Percentiles rank a stretch among this genome's conserved stretches.
phyloP scores from a whole-genome alignment of 2,113 vertebrate species.

The Cervus canadensis region DNA sequence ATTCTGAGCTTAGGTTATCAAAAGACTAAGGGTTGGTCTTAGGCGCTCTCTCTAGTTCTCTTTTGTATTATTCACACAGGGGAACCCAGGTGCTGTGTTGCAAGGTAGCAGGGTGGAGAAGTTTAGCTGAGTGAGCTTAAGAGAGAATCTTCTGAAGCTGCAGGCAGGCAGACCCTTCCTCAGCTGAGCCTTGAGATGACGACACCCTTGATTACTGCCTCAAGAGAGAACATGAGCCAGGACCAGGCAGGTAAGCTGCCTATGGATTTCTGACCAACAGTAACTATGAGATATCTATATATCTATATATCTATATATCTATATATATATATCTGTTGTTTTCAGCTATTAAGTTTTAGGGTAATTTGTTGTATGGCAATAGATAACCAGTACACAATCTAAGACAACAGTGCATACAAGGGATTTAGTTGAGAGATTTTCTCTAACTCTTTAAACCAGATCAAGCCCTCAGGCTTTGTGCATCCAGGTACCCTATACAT shows the following conservation, averaged over 20 bases:
- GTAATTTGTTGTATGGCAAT: neutral
- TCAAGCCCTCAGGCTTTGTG: neutral
- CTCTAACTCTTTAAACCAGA: neutral
- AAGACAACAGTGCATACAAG: neutral
- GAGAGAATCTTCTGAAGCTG: neutral
- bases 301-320: too few relatives aligned
- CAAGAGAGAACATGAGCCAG: neutral
- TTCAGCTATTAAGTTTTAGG: neutral
- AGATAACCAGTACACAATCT: neutral
- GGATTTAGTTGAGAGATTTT: neutral
- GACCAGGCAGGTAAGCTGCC: neutral
- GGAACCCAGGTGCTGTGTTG: neutral
- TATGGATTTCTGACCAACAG: neutral
- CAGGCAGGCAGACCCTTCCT: neutral
- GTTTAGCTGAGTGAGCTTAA: neutral
- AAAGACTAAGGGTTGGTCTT: neutral
- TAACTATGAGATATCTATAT: neutral
- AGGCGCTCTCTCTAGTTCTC: neutral
- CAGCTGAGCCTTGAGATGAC: neutral
- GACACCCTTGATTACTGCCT: neutral
- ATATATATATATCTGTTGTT: neutral
- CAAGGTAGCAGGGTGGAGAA: neutral
- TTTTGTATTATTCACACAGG: neutral
- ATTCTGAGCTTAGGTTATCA: neutral
- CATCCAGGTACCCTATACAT: too few relatives aligned